phyloP scores from a whole-genome alignment of 2,113 vertebrate species.

The Hemiprocne comata region DNA sequence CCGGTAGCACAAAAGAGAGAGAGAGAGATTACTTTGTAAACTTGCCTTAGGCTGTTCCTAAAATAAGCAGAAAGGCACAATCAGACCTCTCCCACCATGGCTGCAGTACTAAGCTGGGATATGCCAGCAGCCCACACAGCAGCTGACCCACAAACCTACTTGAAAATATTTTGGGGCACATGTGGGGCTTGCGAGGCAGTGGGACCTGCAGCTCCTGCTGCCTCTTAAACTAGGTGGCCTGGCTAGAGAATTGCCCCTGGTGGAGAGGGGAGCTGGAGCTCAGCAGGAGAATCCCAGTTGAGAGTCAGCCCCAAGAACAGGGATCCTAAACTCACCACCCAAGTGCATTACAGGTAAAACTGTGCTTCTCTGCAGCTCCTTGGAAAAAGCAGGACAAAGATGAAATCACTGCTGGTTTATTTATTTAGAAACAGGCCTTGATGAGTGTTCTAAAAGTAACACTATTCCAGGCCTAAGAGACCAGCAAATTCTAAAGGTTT shows the following conservation, averaged over 20 bases:
- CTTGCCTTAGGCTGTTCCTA: slow-evolving; percentile 45
- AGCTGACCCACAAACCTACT: slow-evolving; percentile 65
- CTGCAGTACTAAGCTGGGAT: background rate
- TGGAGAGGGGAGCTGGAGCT: background rate
- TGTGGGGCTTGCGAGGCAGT: background rate
- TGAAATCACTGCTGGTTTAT: background rate
- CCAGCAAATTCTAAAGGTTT: background rate
- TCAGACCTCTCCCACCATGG: slow-evolving; percentile 6
- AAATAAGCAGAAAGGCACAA: slow-evolving; percentile 19
- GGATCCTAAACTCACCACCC: background rate
- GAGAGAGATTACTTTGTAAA: slow-evolving; percentile 3
- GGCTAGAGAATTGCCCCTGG: background rate
- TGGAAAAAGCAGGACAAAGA: background rate
- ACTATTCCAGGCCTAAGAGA: background rate
- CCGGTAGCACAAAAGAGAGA: background rate
- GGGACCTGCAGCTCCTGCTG: background rate
- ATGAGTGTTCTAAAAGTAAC: background rate
- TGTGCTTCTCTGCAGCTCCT: background rate
- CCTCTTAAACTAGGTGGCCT: background rate
- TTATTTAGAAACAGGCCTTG: background rate
- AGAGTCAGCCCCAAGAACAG: background rate
- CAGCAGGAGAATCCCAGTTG: background rate
- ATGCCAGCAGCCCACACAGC: background rate
- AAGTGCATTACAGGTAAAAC: background rate
- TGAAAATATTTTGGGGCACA: slow-evolving; percentile 17